Evolutionary conservation across 2,797 vertebrate genomes (phyloP).

Genomic region (Trematomus bernacchii): DNA sequence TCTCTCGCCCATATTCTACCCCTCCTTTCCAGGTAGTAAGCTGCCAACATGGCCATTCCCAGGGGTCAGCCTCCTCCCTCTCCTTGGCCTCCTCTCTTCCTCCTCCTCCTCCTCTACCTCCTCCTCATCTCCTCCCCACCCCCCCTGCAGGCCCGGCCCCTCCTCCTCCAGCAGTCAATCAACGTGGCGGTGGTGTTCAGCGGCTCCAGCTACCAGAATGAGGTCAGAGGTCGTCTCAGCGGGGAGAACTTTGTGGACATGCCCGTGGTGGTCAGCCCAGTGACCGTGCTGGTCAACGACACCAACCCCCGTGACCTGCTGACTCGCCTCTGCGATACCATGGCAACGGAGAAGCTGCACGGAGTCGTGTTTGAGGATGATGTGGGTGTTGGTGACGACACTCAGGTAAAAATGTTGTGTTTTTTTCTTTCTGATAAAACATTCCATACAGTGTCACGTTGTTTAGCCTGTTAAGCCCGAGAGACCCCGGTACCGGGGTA

Average conservation of each 20-base stretch:
- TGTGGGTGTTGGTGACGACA: slow-evolving; percentile 90
- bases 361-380: slow-evolving; percentile 97
- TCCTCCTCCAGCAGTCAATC: slow-evolving; percentile 87
- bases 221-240: slow-evolving; percentile 91
- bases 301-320: slow-evolving; percentile 96
- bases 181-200: slow-evolving; percentile 96
- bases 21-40: slow-evolving; percentile 78
- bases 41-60: slow-evolving; percentile 83
- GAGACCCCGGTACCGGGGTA: no score
- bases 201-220: slow-evolving; percentile 89
- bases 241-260: slow-evolving; percentile 95
- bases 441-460: not conserved
- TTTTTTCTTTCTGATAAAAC: slow-evolving; percentile 8
- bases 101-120: slow-evolving; percentile 75
- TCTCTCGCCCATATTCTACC: slow-evolving; percentile 18
- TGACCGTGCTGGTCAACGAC: slow-evolving; percentile 94
- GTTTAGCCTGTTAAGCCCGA: no score
- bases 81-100: slow-evolving; percentile 75
- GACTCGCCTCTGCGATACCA: slow-evolving; percentile 91
- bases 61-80: slow-evolving; percentile 70
- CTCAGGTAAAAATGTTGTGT: slow-evolving; percentile 81
- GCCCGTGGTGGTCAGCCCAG: slow-evolving; percentile 93
- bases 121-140: slow-evolving; percentile 64
- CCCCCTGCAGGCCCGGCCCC: slow-evolving; percentile 76
- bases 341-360: slow-evolving; percentile 90